Evolutionary conservation across 2,797 vertebrate genomes (phyloP), one percentile per base, ranked within the genome.

Genomic region (Lepilemur ruficaudatus): DNA sequence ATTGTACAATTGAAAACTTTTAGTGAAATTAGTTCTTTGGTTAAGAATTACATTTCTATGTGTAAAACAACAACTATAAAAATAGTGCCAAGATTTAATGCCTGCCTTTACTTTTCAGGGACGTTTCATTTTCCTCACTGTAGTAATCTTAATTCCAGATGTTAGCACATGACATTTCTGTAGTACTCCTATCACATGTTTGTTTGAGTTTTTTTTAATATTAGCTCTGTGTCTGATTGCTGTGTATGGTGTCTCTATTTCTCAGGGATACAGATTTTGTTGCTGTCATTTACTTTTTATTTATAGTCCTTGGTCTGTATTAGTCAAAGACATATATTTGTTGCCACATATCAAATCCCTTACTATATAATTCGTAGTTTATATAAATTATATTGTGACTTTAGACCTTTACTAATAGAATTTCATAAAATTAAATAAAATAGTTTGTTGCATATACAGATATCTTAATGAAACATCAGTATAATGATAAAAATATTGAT

Each of bases 371-470:
- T 69, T 23, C 85, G 22, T 78, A 41, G 55, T 93, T 96, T 63
- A 69, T 92, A 90, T 90, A 84, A 93, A 61, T 89, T 95, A 18
- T 61, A 35, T 25, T 43, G 35, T 83, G 67, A 80, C 50, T 91
- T 81, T 69, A 81, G 61, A 50, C n/a, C 57, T 89, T 95, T 67
- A 76, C 22, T 67, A 95, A 50, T 81, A 92, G 23, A 85, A n/a
- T 55, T 89, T 94, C 52, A 52, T 85, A 94, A 89, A 96, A 76
- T 90, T 67, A 84, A 87, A 41, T 93, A 72, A 88, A 94, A 85
- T 78, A 13, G 57, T 78, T 89, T 78, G 2, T 89, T 92, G 28
- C 12, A 32, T 85, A 28, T 84, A 35, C 5, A 93, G 41, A 46
- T 94, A 59, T 61, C 67, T 93, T 94, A 81, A 35, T 94, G 73